Conservation (phyloP, 2,888 invertebrate species). For the Tinea pellionella region DNA sequence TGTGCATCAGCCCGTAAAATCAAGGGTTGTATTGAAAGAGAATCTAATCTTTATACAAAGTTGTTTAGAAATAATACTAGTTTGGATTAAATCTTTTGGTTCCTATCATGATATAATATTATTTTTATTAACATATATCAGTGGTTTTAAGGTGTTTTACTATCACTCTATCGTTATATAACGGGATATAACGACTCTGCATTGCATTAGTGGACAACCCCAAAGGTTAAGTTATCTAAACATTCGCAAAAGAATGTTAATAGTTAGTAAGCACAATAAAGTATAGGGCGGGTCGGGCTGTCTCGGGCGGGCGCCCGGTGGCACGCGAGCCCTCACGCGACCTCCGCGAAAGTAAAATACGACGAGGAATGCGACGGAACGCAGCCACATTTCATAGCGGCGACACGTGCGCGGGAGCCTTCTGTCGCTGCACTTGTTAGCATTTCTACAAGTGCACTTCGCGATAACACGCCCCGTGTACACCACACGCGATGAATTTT, state of each 20-base stretch:
- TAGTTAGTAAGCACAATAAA: slow-evolving; percentile 51
- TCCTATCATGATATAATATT: background rate
- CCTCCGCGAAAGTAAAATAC: slow-evolving; percentile 15
- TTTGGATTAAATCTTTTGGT: background rate
- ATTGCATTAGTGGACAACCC: background rate
- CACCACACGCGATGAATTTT: slow-evolving; percentile 15
- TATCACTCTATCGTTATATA: background rate
- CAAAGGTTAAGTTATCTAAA: slow-evolving; percentile 45
- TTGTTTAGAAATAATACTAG: background rate
- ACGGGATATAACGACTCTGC: background rate
- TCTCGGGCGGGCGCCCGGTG: slow-evolving; percentile 27
- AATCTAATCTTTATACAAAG: slow-evolving; percentile 3
- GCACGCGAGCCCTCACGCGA: slow-evolving; percentile 34
- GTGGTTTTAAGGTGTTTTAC: background rate
- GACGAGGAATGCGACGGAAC: slow-evolving; percentile 15
- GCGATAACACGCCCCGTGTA: slow-evolving; percentile 16
- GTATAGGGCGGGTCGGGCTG: slow-evolving; percentile 40
- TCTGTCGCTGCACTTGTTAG: slow-evolving; percentile 17
- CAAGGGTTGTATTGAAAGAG: slow-evolving; percentile 25
- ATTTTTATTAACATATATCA: background rate
- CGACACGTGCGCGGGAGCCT: slow-evolving; percentile 11
- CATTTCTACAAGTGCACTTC: slow-evolving; percentile 17
- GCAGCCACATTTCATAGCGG: slow-evolving; percentile 14
- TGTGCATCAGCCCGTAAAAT: slow-evolving; percentile 47
- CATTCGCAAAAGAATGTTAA: slow-evolving; percentile 65